Conservation (phyloP, 2,888 invertebrate genomes). For the Notodonta ziczac region DNA sequence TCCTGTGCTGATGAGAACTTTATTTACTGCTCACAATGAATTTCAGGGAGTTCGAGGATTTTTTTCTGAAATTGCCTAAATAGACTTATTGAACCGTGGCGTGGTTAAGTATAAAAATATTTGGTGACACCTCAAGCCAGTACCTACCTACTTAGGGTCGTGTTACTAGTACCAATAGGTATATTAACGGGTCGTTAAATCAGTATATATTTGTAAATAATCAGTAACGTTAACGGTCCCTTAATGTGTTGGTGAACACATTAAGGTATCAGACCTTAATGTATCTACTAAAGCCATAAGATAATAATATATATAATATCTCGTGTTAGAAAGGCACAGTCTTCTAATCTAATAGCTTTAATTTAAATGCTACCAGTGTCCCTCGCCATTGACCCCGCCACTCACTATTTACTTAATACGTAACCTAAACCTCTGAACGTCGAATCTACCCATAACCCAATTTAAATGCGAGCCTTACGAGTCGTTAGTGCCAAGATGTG, state of each 20-base stretch:
- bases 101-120: background rate
- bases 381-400: too few relatives aligned
- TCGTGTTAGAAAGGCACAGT: too few relatives aligned
- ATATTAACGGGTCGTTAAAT: too few relatives aligned
- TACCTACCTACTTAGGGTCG: too few relatives aligned
- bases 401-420: background rate
- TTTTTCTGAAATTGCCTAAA: background rate
- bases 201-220: too few relatives aligned
- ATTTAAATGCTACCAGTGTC: background rate
- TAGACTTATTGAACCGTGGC: background rate
- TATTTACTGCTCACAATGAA: background rate
- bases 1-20: background rate
- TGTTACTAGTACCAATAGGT: too few relatives aligned
- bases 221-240: too few relatives aligned
- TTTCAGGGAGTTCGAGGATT: background rate
- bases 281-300: too few relatives aligned
- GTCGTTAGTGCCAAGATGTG: slow-evolving; percentile 35
- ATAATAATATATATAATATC: too few relatives aligned
- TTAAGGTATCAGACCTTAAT: too few relatives aligned
- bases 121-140: too few relatives aligned
- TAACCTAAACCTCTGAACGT: background rate
- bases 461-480: slow-evolving; percentile 26
- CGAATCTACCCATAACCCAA: slow-evolving; percentile 11
- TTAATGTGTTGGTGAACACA: too few relatives aligned
- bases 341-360: background rate